A percentile compares a stretch with the other conserved stretches of the same genome.
Evolutionary conservation across 2,113 vertebrate genomes (phyloP).

Genomic region (Garra rufa): DNA sequence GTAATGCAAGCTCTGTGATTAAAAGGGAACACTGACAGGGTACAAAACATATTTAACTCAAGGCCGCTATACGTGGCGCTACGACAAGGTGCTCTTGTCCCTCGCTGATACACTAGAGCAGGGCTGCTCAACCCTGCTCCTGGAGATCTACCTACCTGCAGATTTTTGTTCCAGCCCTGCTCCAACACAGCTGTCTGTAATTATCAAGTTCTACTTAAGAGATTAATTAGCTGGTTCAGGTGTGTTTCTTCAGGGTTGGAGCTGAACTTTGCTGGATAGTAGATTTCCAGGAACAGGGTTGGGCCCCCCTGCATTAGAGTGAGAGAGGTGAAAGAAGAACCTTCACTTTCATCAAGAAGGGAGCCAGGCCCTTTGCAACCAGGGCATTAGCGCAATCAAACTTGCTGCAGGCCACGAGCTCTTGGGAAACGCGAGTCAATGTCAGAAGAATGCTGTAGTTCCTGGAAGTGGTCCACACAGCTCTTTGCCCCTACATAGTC

Average conservation of each 20-base stretch:
- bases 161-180: too few relatives aligned
- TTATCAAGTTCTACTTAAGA: too few relatives aligned
- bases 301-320: too few relatives aligned
- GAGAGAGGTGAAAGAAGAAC: background rate
- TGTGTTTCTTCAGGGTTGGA: too few relatives aligned
- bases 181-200: too few relatives aligned
- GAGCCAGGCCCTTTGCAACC: background rate
- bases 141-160: too few relatives aligned
- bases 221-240: too few relatives aligned
- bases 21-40: conserved; percentile 3
- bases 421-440: background rate
- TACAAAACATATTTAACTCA: conserved; percentile 8
- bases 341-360: background rate
- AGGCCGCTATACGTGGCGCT: background rate
- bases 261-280: too few relatives aligned
- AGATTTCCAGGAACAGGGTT: too few relatives aligned
- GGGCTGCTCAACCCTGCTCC: too few relatives aligned
- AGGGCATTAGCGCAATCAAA: background rate
- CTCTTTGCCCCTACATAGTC: background rate
- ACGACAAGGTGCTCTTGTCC: background rate
- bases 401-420: background rate
- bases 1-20: conserved; percentile 9
- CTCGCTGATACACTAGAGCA: background rate
- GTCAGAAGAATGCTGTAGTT: background rate
- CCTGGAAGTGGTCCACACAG: background rate